These are phyloP conservation scores for Danio choprae DNA, from an alignment of 2,797 vertebrate species.

Conservation along the genomic window DNA sequence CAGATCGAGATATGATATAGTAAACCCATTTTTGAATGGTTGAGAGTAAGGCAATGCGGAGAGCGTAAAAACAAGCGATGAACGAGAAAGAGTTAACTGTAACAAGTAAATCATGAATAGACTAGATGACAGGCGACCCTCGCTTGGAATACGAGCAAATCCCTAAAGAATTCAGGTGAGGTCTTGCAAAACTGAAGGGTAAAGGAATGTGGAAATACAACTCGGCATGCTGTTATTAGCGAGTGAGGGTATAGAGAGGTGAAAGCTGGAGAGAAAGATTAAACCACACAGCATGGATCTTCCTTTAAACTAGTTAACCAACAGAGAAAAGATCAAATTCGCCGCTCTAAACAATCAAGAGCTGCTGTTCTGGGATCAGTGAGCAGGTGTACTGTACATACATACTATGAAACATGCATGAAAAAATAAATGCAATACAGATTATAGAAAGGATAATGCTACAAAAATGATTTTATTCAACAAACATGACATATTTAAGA, in stretches of 20 bases:
- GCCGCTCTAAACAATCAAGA: background rate
- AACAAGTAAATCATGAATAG: slow-evolving; percentile 25
- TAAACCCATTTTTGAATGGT: background rate
- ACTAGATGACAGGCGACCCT: slow-evolving; percentile 42
- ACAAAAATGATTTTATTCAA: background rate
- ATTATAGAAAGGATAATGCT: background rate
- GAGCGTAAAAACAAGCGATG: background rate
- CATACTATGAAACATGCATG: background rate
- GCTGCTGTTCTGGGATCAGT: background rate
- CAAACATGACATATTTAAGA: background rate
- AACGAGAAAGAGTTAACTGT: slow-evolving; percentile 6
- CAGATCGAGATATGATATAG: slow-evolving; percentile 18
- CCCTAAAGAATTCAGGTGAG: slow-evolving; percentile 73
- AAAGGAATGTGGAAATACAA: slow-evolving; percentile 98
- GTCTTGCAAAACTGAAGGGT: slow-evolving; percentile 83
- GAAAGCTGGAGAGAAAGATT: slow-evolving; percentile 64
- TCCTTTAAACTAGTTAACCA: slow-evolving; percentile 32
- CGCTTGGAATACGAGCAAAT: slow-evolving; percentile 35
- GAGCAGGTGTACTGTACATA: slow-evolving; percentile 3
- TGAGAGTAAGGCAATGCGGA: background rate
- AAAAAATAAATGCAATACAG: background rate
- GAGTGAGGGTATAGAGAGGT: slow-evolving; percentile 75
- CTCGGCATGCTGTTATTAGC: slow-evolving; percentile 87
- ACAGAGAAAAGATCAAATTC: background rate
- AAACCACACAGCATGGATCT: slow-evolving; percentile 63